Percentiles rank a stretch among this genome's conserved stretches.
Evolutionary conservation across 2,797 vertebrate species (phyloP).

Genomic region (Platalea minor): DNA sequence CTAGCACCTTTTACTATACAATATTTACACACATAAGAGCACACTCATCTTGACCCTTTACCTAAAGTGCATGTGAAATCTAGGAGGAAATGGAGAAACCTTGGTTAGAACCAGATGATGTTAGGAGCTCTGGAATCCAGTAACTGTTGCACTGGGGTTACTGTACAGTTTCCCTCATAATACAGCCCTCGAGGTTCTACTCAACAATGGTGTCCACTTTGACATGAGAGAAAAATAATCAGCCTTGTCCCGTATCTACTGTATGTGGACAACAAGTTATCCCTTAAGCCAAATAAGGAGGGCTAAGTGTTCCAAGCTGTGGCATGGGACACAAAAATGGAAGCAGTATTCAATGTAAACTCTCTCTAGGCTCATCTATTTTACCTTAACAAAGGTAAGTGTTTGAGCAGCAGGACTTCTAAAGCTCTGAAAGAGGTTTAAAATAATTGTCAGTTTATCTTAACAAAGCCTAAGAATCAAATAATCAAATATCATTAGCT

Average conservation of each 20-base stretch:
- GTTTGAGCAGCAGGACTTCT: not conserved
- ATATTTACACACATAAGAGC: conserved; percentile 4
- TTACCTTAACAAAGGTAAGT: not conserved
- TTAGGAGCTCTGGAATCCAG: not conserved
- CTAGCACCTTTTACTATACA: conserved; percentile 18
- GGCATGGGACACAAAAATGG: not conserved
- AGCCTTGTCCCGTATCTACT: not conserved
- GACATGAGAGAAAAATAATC: not conserved
- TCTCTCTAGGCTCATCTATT: not conserved
- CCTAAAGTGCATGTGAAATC: conserved; percentile 52
- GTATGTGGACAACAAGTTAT: not conserved
- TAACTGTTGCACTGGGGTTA: not conserved
- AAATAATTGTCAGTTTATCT: conserved; percentile 9
- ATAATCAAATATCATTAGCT: not conserved
- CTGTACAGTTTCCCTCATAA: not conserved
- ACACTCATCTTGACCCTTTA: not conserved
- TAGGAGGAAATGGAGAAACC: not conserved
- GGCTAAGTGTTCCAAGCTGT: not conserved
- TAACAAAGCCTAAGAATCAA: not conserved
- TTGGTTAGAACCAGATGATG: not conserved
- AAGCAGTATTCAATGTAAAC: not conserved
- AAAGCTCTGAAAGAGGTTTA: not conserved
- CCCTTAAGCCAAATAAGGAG: not conserved
- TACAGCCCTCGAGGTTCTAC: not conserved
- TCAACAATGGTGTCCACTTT: not conserved